Evolutionary conservation across 2,113 vertebrate genomes (phyloP).

Genomic region (Coregonus clupeaformis): DNA sequence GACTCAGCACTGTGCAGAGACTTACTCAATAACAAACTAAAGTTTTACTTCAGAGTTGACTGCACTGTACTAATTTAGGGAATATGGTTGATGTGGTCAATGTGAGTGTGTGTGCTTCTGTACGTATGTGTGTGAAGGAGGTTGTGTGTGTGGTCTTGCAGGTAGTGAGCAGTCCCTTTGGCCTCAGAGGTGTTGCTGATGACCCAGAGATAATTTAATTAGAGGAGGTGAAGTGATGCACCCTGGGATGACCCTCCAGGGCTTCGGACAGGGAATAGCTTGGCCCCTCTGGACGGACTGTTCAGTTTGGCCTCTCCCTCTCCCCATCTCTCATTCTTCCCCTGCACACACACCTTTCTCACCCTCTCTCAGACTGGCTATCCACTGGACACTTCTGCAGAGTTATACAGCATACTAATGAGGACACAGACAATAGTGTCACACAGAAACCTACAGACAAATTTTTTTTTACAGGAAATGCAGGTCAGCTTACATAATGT

Average conservation of each 20-base stretch:
- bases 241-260: not conserved
- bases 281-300: not conserved
- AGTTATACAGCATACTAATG: not conserved
- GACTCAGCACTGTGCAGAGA: not conserved
- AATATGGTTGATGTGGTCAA: not conserved
- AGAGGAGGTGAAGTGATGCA: not conserved
- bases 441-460: not conserved
- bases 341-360: not conserved
- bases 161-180: not conserved
- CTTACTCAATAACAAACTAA: not conserved
- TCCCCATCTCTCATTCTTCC: not conserved
- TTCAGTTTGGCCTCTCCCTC: not conserved
- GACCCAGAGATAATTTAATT: constrained; percentile 24
- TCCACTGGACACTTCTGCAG: not conserved
- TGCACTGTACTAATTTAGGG: not conserved
- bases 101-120: constrained; percentile 3
- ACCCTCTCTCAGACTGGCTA: not conserved
- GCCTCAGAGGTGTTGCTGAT: not conserved
- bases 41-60: not conserved
- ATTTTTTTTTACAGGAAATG: too few species aligned
- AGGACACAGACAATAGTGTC: not conserved
- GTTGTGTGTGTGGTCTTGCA: not conserved
- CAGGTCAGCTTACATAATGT: not conserved
- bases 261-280: not conserved
- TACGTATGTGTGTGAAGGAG: not conserved